phyloP scores from a whole-genome alignment of 2,888 invertebrate genomes.

The Leptopilina syphax region DNA sequence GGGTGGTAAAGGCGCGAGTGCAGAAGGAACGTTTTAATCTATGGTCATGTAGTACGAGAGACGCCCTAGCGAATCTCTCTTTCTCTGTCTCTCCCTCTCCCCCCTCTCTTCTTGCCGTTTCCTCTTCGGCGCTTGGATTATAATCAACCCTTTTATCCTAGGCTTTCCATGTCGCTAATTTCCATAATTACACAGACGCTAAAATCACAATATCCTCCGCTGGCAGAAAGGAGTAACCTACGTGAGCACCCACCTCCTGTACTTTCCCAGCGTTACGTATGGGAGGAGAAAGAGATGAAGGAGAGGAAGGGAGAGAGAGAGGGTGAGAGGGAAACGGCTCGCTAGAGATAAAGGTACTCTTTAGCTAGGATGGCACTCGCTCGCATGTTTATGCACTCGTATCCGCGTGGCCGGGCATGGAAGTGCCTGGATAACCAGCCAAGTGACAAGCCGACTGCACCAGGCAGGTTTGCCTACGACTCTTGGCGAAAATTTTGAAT shows the following conservation, averaged over 20 bases:
- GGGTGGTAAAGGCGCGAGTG: slow-evolving; percentile 71
- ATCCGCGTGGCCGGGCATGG: slow-evolving; percentile 75
- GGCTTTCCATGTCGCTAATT: slow-evolving; percentile 78
- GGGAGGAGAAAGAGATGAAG: slow-evolving; percentile 56
- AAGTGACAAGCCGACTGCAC: slow-evolving; percentile 74
- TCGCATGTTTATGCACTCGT: slow-evolving; percentile 76
- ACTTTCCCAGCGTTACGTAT: slow-evolving; percentile 57
- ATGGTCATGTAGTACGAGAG: slow-evolving; percentile 70
- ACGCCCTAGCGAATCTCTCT: slow-evolving; percentile 55
- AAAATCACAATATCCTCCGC: slow-evolving; percentile 77
- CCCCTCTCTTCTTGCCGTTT: slow-evolving; percentile 54
- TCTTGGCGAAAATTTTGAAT: slow-evolving; percentile 72
- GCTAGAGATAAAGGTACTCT: slow-evolving; percentile 75
- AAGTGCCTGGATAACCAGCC: slow-evolving; percentile 77
- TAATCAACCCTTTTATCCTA: slow-evolving; percentile 78
- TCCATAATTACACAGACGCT: slow-evolving; percentile 78
- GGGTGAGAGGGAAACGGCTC: slow-evolving; percentile 67
- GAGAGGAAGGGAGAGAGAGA: slow-evolving; percentile 57
- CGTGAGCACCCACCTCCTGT: slow-evolving; percentile 68
- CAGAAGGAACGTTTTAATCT: slow-evolving; percentile 76
- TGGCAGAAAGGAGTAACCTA: slow-evolving; percentile 75
- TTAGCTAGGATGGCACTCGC: slow-evolving; percentile 73
- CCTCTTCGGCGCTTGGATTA: slow-evolving; percentile 72
- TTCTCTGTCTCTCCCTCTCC: slow-evolving; percentile 56
- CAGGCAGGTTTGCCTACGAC: slow-evolving; percentile 61